phyloP scores from a whole-genome alignment of 1,140 invertebrate genomes.

The Musca domestica region DNA sequence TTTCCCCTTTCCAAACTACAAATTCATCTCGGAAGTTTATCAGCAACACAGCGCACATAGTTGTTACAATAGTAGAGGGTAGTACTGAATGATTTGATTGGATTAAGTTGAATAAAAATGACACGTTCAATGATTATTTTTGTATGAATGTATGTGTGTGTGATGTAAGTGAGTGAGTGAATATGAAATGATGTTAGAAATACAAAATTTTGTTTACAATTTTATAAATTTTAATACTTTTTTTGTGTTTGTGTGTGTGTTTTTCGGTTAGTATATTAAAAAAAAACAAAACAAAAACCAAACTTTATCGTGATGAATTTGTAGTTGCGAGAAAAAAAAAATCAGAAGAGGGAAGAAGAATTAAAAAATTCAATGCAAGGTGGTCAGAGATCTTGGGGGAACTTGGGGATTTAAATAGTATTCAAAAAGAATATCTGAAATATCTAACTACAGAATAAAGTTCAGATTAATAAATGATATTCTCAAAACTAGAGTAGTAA shows the following conservation, averaged over 20 bases:
- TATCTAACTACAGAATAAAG: slow-evolving; percentile 13
- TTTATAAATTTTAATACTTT: neutral
- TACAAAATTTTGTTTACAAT: neutral
- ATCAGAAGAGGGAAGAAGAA: neutral
- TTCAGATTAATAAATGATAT: neutral
- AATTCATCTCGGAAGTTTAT: slow-evolving; percentile 8
- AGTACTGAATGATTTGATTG: no score
- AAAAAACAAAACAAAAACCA: slow-evolving; percentile 1
- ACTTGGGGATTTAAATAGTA: neutral
- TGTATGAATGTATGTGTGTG: neutral
- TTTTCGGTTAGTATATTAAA: neutral
- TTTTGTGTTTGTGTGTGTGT: no score
- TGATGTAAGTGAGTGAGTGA: neutral
- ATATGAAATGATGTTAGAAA: neutral
- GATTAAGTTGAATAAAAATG: neutral
- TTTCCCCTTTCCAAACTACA: neutral
- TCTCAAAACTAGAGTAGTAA: neutral
- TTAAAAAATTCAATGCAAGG: neutral
- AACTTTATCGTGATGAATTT: slow-evolving; percentile 15
- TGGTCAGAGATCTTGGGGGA: no score
- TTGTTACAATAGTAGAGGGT: no score
- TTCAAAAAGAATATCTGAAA: slow-evolving; percentile 2
- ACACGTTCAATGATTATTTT: neutral
- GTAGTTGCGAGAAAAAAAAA: neutral
- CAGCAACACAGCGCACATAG: neutral